Conservation (phyloP, 2,113 vertebrate genomes). For the Neogobius melanostomus region DNA sequence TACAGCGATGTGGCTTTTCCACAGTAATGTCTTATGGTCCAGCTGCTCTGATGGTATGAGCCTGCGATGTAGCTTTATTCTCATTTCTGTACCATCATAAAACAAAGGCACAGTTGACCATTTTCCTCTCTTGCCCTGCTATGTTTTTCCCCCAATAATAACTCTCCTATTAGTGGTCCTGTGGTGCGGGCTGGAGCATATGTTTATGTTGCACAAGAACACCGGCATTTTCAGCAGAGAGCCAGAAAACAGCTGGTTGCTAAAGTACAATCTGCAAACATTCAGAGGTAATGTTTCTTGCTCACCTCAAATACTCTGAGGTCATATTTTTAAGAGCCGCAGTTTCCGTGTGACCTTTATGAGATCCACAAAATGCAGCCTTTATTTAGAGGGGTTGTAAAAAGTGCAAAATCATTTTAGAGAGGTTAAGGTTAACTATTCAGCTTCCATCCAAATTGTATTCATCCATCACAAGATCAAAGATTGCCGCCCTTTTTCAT, state of each 20-base stretch:
- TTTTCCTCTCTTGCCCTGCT: neutral
- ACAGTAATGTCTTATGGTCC: neutral
- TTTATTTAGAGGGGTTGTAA: neutral
- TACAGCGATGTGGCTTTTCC: neutral
- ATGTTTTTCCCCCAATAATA: neutral
- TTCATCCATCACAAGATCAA: neutral
- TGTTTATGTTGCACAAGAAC: neutral
- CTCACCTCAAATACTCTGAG: neutral
- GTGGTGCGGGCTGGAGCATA: neutral
- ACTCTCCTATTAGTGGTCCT: neutral
- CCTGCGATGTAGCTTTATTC: neutral
- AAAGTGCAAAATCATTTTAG: neutral
- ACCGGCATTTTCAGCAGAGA: neutral
- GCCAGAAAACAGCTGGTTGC: slow-evolving; percentile 2
- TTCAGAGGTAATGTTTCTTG: neutral
- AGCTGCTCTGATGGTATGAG: neutral
- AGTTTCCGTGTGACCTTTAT: neutral
- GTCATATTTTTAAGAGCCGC: neutral
- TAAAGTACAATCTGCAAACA: slow-evolving; percentile 1
- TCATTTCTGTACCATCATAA: neutral
- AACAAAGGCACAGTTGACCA: neutral
- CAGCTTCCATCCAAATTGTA: neutral
- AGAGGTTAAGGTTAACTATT: neutral
- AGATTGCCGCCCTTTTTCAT: no score
- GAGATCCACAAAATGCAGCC: neutral